Evolutionary conservation across 2,888 invertebrate genomes (phyloP).

Genomic region (Sphaerophoria rueppellii): DNA sequence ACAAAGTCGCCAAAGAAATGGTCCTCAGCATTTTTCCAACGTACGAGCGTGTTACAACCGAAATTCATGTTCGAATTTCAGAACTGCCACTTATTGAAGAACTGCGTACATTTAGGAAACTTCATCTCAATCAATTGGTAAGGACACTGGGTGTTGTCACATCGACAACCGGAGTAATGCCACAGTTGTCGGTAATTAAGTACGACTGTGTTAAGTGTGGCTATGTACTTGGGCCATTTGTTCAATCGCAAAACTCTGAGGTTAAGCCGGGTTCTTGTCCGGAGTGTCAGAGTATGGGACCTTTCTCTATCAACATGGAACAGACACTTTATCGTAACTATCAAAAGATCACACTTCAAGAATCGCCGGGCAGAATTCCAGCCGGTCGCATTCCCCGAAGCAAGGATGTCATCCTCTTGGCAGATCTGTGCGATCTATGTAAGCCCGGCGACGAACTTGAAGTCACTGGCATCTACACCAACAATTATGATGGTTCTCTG

Average conservation of each 20-base stretch:
- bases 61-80: conserved; percentile 97
- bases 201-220: conserved; percentile 99
- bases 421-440: conserved; percentile 97
- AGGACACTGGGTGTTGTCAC: conserved; percentile 97
- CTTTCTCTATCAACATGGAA: conserved; percentile 99
- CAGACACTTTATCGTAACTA: conserved; percentile 99
- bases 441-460: conserved; percentile 99
- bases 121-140: conserved; percentile 96
- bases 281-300: conserved; percentile 97
- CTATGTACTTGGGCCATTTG: conserved; percentile 97
- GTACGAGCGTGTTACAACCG: conserved; percentile 95
- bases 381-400: conserved; percentile 98
- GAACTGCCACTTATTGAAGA: conserved; percentile 98
- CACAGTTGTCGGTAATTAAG: conserved; percentile 97
- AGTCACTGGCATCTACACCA: conserved; percentile 96
- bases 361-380: conserved; percentile 98
- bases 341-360: conserved; percentile 98
- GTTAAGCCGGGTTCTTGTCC: conserved; percentile 98
- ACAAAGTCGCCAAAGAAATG: conserved; percentile 96
- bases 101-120: conserved; percentile 93
- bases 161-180: conserved; percentile 96
- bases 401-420: conserved; percentile 96
- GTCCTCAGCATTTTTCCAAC: conserved; percentile 97
- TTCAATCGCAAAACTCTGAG: conserved; percentile 96
- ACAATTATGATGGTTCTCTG: conserved; percentile 98